phyloP scores from a whole-genome alignment of 2,113 vertebrate species.

The Corynorhinus townsendii region DNA sequence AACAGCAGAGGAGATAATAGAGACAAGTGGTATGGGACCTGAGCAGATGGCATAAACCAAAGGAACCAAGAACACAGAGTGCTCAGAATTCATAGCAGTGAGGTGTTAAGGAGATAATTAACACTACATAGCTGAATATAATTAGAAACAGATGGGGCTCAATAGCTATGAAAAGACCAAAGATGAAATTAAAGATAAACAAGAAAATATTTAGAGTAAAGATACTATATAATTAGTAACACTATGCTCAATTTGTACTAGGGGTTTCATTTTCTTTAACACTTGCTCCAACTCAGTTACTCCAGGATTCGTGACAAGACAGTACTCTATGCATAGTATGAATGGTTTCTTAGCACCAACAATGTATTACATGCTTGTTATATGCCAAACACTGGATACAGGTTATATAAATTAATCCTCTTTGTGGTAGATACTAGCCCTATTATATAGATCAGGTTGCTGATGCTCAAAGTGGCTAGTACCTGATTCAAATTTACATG shows the following conservation, averaged over 20 bases:
- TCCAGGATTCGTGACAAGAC: background rate
- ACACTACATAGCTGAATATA: constrained; percentile 66
- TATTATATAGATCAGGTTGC: background rate
- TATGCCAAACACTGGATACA: background rate
- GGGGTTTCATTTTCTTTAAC: constrained; percentile 19
- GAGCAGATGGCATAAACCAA: constrained; percentile 62
- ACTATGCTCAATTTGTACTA: background rate
- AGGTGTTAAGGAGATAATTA: constrained; percentile 74
- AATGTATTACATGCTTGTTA: background rate
- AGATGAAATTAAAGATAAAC: constrained; percentile 54
- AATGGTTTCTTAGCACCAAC: background rate
- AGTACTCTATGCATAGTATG: background rate
- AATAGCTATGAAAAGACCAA: constrained; percentile 67
- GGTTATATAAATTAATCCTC: background rate
- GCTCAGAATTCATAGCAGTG: constrained; percentile 58
- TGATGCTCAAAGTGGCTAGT: background rate
- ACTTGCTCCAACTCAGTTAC: constrained; percentile 10
- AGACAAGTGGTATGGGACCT: constrained; percentile 41
- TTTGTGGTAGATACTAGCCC: background rate
- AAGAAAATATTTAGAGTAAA: constrained; percentile 60
- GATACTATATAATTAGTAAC: constrained; percentile 35
- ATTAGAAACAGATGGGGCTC: constrained; percentile 69
- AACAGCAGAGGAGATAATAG: constrained; percentile 33
- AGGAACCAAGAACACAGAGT: constrained; percentile 55
- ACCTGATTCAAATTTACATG: background rate